Conservation (phyloP, 2,797 vertebrate genomes). For the Rhinogobio ventralis region DNA sequence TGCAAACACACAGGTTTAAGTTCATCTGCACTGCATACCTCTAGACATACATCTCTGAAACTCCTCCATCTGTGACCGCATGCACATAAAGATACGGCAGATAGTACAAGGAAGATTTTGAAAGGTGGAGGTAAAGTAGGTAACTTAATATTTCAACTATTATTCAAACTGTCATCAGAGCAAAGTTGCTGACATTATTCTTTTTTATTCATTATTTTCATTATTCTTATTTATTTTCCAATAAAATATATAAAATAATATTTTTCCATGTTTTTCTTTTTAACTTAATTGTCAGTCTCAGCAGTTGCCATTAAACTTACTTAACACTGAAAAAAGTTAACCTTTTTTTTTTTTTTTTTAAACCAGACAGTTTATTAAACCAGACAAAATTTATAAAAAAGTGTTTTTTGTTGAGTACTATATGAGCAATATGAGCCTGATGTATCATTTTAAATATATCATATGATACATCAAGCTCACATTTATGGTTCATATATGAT, state of each 20-base stretch:
- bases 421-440: too few relatives aligned
- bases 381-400: neutral
- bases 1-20: constrained; percentile 11
- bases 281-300: neutral
- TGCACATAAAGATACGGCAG: neutral
- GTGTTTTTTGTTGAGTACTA: neutral
- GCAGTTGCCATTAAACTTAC: neutral
- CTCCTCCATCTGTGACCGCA: neutral
- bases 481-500: too few relatives aligned
- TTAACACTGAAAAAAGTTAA: neutral
- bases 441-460: too few relatives aligned
- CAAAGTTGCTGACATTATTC: neutral
- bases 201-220: neutral
- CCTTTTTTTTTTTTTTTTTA: neutral
- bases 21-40: neutral
- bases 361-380: neutral
- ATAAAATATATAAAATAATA: neutral
- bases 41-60: constrained; percentile 8
- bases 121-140: neutral
- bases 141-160: neutral
- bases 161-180: neutral
- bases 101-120: neutral
- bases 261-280: neutral
- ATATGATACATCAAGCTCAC: too few relatives aligned
- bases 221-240: neutral